Conservation (phyloP, 1,140 invertebrate species). For the Lanistes nyassanus region DNA sequence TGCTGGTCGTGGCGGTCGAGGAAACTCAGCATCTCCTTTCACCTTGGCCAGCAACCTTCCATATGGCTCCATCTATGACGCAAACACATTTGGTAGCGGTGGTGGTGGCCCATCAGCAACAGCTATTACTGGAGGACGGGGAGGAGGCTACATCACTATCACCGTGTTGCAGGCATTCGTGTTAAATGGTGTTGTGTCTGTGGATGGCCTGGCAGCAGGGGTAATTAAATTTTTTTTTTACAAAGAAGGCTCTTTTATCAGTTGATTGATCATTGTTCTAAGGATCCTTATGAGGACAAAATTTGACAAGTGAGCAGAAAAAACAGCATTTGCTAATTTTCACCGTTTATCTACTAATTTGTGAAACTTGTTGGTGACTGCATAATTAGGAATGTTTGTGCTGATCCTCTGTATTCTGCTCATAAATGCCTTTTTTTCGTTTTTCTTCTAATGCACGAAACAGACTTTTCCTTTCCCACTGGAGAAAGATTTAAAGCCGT, state of each 20-base stretch:
- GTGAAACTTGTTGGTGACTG: no score
- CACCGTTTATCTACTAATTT: no score
- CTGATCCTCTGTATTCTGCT: no score
- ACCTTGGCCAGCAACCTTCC: constrained; percentile 31
- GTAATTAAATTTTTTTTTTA: constrained; percentile 30
- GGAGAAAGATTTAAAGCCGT: no score
- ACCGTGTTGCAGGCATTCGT: constrained; percentile 26
- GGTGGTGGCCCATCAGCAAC: constrained; percentile 40
- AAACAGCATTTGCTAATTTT: no score
- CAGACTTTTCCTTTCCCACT: neutral
- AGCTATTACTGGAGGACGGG: constrained; percentile 42
- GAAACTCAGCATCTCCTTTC: constrained; percentile 28
- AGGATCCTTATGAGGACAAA: neutral
- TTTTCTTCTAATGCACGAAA: neutral
- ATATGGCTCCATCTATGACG: constrained; percentile 46
- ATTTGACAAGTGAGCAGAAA: no score
- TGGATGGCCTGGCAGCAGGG: constrained; percentile 36
- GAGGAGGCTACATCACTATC: constrained; percentile 45
- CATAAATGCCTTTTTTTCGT: neutral
- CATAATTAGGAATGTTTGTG: no score
- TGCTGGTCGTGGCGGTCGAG: constrained; percentile 40
- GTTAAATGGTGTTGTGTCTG: constrained; percentile 33
- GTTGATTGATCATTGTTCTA: neutral
- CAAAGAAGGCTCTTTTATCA: neutral
- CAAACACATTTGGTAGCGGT: constrained; percentile 52